phyloP scores from a whole-genome alignment of 2,888 invertebrate species.

The Chironomus tentans region DNA sequence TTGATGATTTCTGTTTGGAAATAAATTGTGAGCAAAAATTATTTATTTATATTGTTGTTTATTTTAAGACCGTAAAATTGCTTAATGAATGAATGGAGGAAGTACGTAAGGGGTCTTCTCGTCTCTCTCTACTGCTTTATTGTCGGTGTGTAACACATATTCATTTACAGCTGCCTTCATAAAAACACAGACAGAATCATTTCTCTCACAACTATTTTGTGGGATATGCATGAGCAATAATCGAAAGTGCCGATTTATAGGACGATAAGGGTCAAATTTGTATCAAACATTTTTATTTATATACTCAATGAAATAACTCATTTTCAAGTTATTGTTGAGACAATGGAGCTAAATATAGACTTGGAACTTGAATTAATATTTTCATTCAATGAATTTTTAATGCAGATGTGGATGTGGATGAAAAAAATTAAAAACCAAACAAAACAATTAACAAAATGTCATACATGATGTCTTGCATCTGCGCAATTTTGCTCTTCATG shows the following conservation, averaged over 20 bases:
- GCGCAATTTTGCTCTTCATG: background rate
- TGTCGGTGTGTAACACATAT: background rate
- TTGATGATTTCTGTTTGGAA: background rate
- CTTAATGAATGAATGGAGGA: background rate
- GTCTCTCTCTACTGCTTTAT: background rate
- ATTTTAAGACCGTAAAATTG: slow-evolving; percentile 16
- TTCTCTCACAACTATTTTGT: background rate
- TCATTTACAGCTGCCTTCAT: slow-evolving; percentile 3
- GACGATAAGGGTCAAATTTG: background rate
- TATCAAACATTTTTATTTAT: background rate
- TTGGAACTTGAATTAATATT: too few relatives aligned
- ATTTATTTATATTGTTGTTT: slow-evolving; percentile 26
- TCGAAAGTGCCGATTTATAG: background rate
- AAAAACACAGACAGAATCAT: background rate
- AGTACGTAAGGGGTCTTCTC: too few relatives aligned
- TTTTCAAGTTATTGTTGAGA: too few relatives aligned
- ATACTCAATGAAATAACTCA: too few relatives aligned
- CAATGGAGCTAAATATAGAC: too few relatives aligned
- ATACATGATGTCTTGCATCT: background rate
- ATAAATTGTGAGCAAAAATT: background rate
- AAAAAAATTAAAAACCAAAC: background rate
- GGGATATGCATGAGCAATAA: background rate
- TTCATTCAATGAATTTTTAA: background rate
- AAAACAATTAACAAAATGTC: background rate
- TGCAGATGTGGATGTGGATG: background rate